Evolutionary conservation across 2,888 invertebrate genomes (phyloP), one percentile per base, ranked within the genome.

Genomic region (Tipula lateralis): DNA sequence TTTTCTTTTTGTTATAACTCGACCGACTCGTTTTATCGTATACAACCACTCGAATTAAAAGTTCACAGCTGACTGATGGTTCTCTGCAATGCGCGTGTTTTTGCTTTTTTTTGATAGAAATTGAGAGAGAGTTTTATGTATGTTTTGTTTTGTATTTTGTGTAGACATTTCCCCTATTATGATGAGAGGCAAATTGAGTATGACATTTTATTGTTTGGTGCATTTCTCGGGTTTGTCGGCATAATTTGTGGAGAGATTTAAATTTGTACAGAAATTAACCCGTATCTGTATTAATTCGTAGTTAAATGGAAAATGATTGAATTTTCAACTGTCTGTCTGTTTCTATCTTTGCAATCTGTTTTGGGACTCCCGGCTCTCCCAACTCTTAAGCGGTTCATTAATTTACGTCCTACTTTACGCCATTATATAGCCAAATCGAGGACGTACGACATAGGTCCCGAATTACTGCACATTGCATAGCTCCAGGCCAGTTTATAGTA

Each of bases 51-150:
- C 24, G 66, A 66, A 24, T 66, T 66, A 66, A 66, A 66, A 66
- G 66, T 66, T 66, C 66, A 66, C 66, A 66, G 66, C 66, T 66
- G 66, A 66, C 66, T 66, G 66, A 66, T 24, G 24, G 12, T 66
- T 66, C 66, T 66, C 66, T 66, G 66, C 66, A 66, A 24, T 66
- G 66, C 66, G 66, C 66, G 66, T 66, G 66, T 66, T 66, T 66
- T 50, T 16, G 44, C 16, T n/a, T n/a, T n/a, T 50, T 50, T 66
- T 66, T 19, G 66, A 24, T 66, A 66, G 24, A 66, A 66, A 66
- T 66, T 66, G 19, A 24, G 50, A 50, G 66, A 66, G 66, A 24
- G 3, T 24, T 66, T 66, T 24, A 66, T 12, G n/a, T n/a, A n/a
- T n/a, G 66, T 66, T 66, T 66, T 66, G 66, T 66, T 66, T 24